These are phyloP conservation scores for Phataginus tetradactyla DNA, from an alignment of 2,797 vertebrate genomes.

Conservation along the genomic window DNA sequence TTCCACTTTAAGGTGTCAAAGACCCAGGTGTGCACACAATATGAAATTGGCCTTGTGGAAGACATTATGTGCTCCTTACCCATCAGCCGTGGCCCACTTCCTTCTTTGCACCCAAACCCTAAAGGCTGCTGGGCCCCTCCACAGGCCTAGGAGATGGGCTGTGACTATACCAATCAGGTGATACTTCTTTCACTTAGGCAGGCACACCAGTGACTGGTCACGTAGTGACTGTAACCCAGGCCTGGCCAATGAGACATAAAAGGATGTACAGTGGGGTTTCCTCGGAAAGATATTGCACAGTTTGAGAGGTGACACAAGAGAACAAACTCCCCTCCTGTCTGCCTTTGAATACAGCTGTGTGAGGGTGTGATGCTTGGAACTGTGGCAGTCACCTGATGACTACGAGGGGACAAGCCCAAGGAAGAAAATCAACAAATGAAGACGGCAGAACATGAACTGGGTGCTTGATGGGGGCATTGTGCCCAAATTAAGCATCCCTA, in stretches of 20 bases:
- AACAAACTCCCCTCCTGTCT: not conserved
- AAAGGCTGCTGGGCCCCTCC: not conserved
- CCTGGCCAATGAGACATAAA: not conserved
- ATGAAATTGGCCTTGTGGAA: not conserved
- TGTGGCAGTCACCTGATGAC: not conserved
- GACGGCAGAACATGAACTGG: not conserved
- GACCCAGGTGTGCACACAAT: not conserved
- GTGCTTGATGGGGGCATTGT: not conserved
- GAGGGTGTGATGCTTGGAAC: not conserved
- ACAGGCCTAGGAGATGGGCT: not conserved
- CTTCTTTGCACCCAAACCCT: not conserved
- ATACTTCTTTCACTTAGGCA: not conserved
- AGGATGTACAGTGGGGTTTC: not conserved
- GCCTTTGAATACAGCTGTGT: not conserved
- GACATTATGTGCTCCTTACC: not conserved
- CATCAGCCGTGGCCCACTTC: not conserved
- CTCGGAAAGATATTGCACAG: not conserved
- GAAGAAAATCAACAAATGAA: not conserved
- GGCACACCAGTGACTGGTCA: not conserved
- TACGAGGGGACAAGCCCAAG: not conserved
- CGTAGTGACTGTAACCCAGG: not conserved
- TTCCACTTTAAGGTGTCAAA: not conserved
- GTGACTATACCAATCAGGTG: not conserved
- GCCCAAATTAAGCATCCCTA: not conserved
- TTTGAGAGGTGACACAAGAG: not conserved